phyloP scores from a whole-genome alignment of 1,140 invertebrate genomes.

The Drosophila albomicans region DNA sequence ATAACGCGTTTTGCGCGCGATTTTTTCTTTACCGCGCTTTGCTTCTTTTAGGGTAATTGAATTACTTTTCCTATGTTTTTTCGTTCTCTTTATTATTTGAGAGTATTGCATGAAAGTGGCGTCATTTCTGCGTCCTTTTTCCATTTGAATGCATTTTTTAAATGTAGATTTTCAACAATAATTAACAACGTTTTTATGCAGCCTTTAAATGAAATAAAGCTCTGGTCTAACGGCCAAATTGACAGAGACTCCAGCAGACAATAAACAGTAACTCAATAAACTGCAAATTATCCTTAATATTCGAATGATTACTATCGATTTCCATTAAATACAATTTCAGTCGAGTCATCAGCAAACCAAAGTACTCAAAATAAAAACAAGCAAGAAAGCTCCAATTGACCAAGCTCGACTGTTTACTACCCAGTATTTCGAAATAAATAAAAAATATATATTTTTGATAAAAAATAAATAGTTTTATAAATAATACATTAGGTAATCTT shows the following conservation, averaged over 20 bases:
- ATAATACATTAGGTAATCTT: no score
- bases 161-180: neutral
- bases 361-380: neutral
- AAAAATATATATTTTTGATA: no score
- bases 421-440: neutral
- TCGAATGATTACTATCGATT: constrained; percentile 62
- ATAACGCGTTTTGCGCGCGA: constrained; percentile 23
- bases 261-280: constrained; percentile 49
- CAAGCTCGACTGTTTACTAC: neutral
- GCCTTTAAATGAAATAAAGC: constrained; percentile 2
- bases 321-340: constrained; percentile 19
- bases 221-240: neutral
- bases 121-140: constrained; percentile 35
- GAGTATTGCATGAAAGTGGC: constrained; percentile 35
- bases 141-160: constrained; percentile 40
- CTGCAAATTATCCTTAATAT: constrained; percentile 44
- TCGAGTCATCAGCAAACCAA: constrained; percentile 22
- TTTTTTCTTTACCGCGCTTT: constrained; percentile 42
- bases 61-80: constrained; percentile 45
- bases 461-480: no score
- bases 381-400: neutral
- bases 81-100: constrained; percentile 28
- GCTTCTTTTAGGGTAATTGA: constrained; percentile 58
- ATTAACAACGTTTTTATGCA: neutral
- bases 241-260: neutral